Evolutionary conservation across 2,797 vertebrate genomes (phyloP).

Genomic region (Rostrhamus sociabilis): DNA sequence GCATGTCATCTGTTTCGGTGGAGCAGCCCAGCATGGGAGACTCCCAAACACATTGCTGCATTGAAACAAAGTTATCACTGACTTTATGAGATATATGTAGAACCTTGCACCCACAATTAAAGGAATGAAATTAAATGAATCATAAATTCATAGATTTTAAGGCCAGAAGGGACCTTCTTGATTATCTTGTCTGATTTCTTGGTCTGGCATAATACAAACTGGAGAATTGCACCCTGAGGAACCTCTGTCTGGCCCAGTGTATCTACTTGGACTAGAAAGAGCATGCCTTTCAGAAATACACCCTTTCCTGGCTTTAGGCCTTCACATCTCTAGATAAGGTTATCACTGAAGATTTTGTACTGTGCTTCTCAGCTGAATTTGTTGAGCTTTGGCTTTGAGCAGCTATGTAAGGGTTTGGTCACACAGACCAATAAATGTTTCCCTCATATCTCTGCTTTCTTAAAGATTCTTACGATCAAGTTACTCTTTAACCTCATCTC

Average conservation of each 20-base stretch:
- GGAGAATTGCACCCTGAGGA: background rate
- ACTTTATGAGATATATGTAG: background rate
- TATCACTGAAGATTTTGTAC: background rate
- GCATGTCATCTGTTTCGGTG: background rate
- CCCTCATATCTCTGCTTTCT: background rate
- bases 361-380: background rate
- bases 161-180: background rate
- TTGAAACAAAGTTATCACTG: background rate
- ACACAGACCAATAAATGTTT: background rate
- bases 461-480: background rate
- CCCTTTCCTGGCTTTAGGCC: background rate
- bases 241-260: background rate
- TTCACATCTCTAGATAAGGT: background rate
- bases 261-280: background rate
- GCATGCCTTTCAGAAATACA: background rate
- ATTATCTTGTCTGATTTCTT: background rate
- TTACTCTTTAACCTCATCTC: background rate
- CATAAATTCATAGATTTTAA: background rate
- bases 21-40: background rate
- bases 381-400: background rate
- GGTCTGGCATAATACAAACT: background rate
- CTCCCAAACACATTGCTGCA: background rate
- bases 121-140: background rate
- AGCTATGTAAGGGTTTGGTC: background rate
- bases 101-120: background rate